Base-by-base conservation (phyloP, 2,888 invertebrate genomes). In the Acronicta leporina region DNA sequence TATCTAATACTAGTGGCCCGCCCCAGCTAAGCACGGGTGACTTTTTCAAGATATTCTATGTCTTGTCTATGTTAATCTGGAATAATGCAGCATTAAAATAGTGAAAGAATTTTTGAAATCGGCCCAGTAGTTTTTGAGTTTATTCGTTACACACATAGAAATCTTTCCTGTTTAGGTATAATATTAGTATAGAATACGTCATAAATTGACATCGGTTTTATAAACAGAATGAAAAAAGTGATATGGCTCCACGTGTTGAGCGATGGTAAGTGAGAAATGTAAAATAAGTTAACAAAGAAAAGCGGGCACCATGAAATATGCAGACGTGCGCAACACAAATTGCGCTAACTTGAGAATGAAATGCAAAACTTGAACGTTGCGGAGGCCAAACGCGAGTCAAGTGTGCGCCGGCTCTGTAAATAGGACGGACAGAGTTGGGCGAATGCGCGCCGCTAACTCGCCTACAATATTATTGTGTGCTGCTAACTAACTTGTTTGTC, bases 261-360 rank as follows among this genome's bases (percentile, higher is more conserved):
- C 57, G 52, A 62, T 62, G 54, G 68, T 73, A 75, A 81, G 73
- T 67, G 72, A 74, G 63, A 77, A 81, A 84, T 75, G 75, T 63
- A 71, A 83, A 83, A 81, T 81, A 82, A 81, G 77, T 79, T 78
- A 81, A 84, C 80, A 86, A 85, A 84, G 80, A 80, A 79, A 79
- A 75, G 65, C 73, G 75, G 68, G 78, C 52, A 72, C 70, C 77
- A 82, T 86, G 80, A 86, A 87, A 87, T 85, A 88, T 86, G 85
- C 85, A 89, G 81, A 85, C 88, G 87, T 88, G 87, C 84, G 79
- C 86, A 80, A 84, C 85, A 87, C 88, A 90, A 90, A 90, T 90
- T 89, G 83, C 83, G 83, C 89, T 87, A 90, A 90, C 89, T 90
- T 86, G 83, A 85, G 87, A 88, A 86, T 79, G 87, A 88, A 89